Evolutionary conservation across 2,113 vertebrate species (phyloP), one percentile per base, ranked within the genome.

Genomic region (Ramphastos sulfuratus): DNA sequence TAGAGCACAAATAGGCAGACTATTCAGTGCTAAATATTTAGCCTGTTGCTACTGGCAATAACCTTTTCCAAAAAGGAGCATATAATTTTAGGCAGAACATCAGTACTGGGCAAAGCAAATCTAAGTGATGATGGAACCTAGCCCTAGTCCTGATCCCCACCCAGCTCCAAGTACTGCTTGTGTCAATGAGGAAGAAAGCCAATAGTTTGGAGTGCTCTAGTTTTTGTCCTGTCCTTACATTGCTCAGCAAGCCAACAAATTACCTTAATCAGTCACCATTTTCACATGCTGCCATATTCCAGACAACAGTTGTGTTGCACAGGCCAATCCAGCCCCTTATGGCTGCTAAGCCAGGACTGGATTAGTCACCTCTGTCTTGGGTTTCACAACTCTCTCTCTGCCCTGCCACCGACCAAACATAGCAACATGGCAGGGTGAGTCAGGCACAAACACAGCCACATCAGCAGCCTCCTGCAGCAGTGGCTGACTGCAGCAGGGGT

Each of bases 21-120:
- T 92, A 75, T 81, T 90, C 76, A 84, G 58, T 65, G 71, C 54
- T 81, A 95, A 96, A 96, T 96, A 94, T 96, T 96, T 93, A 95
- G 54, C 76, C 73, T 81, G 95, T 96, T 96, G 96, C 96, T 95
- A 92, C 58, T 95, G 70, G 96, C 90, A 88, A 96, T 92, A 96
- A 96, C 95, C 90, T 96, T 95, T 95, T 90, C 61, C 61, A 84
- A 85, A 95, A 94, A 93, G 24, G 25, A 94, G n/a, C 3, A 8
- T 72, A 86, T 78, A 94, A 95, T 92, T 94, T 94, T 92, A 75
- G 85, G 82, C 33, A 78, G 85, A 84, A 90, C 69, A 54, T 83
- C 72, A 78, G 61, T 39, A 35, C 65, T 84, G 85, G 73, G 95
- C 90, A 94, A 91, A 95, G 65, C 35, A 93, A 52, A 44, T 64